These are phyloP conservation scores for Euura lappo DNA, from an alignment of 1,140 invertebrate species.

Conservation along the genomic window DNA sequence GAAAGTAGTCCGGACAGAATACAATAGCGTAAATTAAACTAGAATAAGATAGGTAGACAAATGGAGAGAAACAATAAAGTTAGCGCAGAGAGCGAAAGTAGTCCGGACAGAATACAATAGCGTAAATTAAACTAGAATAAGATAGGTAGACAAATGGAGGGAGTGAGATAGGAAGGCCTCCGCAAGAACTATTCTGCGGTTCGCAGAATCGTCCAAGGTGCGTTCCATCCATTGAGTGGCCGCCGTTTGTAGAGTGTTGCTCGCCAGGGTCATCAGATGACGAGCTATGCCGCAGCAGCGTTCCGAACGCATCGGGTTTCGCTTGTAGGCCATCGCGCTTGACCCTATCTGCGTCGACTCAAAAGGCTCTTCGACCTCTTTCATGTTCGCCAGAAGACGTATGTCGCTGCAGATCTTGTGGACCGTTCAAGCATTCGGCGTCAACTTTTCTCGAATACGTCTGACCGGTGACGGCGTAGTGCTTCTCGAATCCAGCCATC, in stretches of 20 bases:
- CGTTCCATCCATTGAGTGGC: slow-evolving; percentile 97
- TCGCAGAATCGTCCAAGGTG: slow-evolving; percentile 97
- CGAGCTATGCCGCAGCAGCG: slow-evolving; percentile 91
- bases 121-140: too few relatives aligned
- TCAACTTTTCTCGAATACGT: slow-evolving; percentile 97
- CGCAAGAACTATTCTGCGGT: slow-evolving; percentile 87
- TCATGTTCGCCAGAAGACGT: slow-evolving; percentile 87
- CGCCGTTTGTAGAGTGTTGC: slow-evolving; percentile 85
- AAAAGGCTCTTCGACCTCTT: slow-evolving; percentile 98
- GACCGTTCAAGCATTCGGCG: slow-evolving; percentile 76
- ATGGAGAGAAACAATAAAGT: too few relatives aligned
- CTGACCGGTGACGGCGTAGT: slow-evolving; percentile 91
- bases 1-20: too few relatives aligned
- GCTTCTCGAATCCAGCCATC: slow-evolving; percentile 85
- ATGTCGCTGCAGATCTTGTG: slow-evolving; percentile 97
- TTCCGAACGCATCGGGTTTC: slow-evolving; percentile 98
- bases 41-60: too few relatives aligned
- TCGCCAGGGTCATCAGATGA: slow-evolving; percentile 85
- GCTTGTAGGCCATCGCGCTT: slow-evolving; percentile 94
- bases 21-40: too few relatives aligned
- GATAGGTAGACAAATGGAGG: too few relatives aligned
- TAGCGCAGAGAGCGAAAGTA: too few relatives aligned
- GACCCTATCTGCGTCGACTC: slow-evolving; percentile 95
- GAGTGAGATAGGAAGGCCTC: slow-evolving; percentile 94
- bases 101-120: too few relatives aligned